Base-by-base conservation (phyloP, 37 sponge, comb jelly and placozoan species). In the Ianthella basta region DNA sequence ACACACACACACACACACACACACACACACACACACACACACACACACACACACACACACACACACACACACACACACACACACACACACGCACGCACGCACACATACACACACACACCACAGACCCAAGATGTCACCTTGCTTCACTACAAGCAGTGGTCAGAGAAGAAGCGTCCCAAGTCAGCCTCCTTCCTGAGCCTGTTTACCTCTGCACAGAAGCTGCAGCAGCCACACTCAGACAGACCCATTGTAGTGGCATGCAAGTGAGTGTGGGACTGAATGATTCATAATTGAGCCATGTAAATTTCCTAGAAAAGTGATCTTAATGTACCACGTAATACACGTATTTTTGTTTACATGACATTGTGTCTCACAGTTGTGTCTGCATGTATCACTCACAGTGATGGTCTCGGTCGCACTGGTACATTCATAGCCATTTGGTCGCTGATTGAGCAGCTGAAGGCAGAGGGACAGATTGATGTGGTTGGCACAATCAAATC, bases 361-460 rank as follows among this genome's bases (percentile, higher is more conserved):
- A n/a, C n/a, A n/a, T n/a, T n/a, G n/a, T n/a, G n/a, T n/a, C n/a
- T n/a, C n/a, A n/a, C n/a, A n/a, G n/a, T n/a, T n/a, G n/a, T n/a
- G n/a, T n/a, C n/a, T n/a, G n/a, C n/a, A n/a, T n/a, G n/a, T n/a
- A n/a, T n/a, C n/a, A n/a, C n/a, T 10, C 13, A 38, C 35, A 81
- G 84, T 65, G 65, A 83, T 83, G 84, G 84, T 30, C 56, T 83
- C 13, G 84, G 84, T 83, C 84, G 84, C 0, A 70, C 57, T 83
- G 36, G 84, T 56, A 69, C 72, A 41, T 83, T 83, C 72, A 64
- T 60, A 30, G 72, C 69, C 4, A 36, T 83, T 66, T 66, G 60
- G 56, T 83, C 84, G 34, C 72, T 83, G 66, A 34, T 83, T 75
- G 84, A 83, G 29, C 72, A 69, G 55, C 5, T 83, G 84, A 83